These are phyloP conservation scores for Serinus canaria DNA, from an alignment of 2,113 vertebrate species.

Conservation along the genomic window DNA sequence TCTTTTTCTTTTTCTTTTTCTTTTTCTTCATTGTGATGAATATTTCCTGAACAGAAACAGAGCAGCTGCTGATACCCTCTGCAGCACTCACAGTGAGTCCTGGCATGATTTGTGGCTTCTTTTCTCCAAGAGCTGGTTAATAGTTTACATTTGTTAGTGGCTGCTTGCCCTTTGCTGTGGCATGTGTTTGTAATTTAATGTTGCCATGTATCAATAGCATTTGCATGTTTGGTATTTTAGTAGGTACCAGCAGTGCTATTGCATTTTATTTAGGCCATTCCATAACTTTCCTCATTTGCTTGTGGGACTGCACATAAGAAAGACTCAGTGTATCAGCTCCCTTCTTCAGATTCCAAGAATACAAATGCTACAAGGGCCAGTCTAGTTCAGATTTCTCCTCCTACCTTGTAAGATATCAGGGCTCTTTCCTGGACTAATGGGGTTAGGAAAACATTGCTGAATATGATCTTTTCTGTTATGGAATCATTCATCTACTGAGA, in stretches of 20 bases:
- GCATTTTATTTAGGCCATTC: slow-evolving; percentile 23
- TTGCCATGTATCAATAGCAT: slow-evolving; percentile 22
- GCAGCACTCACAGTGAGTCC: background rate
- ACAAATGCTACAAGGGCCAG: background rate
- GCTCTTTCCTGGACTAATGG: background rate
- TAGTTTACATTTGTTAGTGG: slow-evolving; percentile 43
- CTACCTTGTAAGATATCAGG: background rate
- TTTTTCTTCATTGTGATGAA: background rate
- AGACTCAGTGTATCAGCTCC: background rate
- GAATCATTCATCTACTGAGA: background rate
- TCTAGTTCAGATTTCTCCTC: background rate
- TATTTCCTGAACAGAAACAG: background rate
- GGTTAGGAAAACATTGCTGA: background rate
- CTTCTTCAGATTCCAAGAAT: background rate
- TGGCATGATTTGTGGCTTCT: slow-evolving; percentile 11
- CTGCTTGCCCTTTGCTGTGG: background rate
- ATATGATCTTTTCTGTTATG: background rate
- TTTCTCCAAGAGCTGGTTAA: slow-evolving; percentile 34
- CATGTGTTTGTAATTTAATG: slow-evolving; percentile 28
- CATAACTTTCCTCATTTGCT: background rate
- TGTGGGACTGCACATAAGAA: background rate
- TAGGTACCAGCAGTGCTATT: background rate
- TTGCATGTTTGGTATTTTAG: slow-evolving; percentile 46
- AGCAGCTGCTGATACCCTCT: background rate
- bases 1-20: no score